Base-by-base conservation (phyloP, 2,113 vertebrate genomes). In the Lagopus muta region DNA sequence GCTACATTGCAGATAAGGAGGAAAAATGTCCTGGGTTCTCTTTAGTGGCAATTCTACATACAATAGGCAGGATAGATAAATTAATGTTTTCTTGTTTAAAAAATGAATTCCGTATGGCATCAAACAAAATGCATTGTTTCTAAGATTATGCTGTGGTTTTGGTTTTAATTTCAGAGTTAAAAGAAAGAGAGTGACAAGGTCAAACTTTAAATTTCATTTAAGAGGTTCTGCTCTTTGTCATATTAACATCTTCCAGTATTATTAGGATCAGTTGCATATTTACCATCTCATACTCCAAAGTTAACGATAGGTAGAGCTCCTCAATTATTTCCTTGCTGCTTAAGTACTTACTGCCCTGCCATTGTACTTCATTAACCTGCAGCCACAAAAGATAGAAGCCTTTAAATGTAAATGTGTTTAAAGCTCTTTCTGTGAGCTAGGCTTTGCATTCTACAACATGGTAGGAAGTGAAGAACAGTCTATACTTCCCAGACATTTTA, bases 1-100 rank as follows among this genome's bases (percentile, higher is more conserved):
- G 98, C 98, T 98, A 98, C 98, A 98, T 95, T 97, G 97, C 97
- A 98, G 99, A 99, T 99, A 99, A 98, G 98, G 98, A 95, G 98
- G 97, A 98, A 98, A 99, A 99, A 99, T 99, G 98, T 98, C 97
- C 90, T 28, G 42, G 94, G 93, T 97, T 97, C 96, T 96, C 97
- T 97, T 97, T 97, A 97, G 97, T 98, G 97, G 97, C 98, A 98
- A 97, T 95, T 95, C 92, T 95, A 91, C 97, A 89, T 93, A 97
- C 70, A 95, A 93, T 94, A 82, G 82, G 45, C 65, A 95, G 88
- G 54, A 90, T 73, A 97, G 96, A 98, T 96, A 97, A 97, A 97
- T 98, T 97, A 95, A 89, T 96, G 27, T 65, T 96, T 71, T 78
- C 96, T 95, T 93, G 82, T 97, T 97, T 97, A 96, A 95, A 93